These are phyloP conservation scores for Patiria pectinifera DNA, from an alignment of 53 echinoderm and acorn worm genomes.

Conservation along the genomic window DNA sequence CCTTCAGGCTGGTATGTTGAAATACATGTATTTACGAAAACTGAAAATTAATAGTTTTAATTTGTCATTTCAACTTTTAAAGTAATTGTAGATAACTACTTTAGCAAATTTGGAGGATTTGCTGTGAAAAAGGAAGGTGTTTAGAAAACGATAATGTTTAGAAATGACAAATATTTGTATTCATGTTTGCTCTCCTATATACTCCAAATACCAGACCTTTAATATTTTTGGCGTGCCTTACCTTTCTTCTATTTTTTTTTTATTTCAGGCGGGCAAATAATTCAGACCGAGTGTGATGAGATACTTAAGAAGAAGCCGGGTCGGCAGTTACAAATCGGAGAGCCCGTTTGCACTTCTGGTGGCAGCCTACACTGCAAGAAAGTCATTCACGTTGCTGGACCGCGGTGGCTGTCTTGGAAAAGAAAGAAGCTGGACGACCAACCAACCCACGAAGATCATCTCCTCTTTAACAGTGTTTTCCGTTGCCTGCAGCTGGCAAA, in stretches of 20 bases:
- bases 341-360: conserved; percentile 42
- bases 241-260: neutral
- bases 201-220: neutral
- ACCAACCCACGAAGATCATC: conserved; percentile 41
- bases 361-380: conserved; percentile 54
- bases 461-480: conserved; percentile 13
- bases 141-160: too few relatives aligned
- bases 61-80: too few relatives aligned
- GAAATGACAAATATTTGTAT: too few relatives aligned
- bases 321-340: conserved; percentile 22
- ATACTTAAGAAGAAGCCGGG: conserved; percentile 34
- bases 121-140: too few relatives aligned
- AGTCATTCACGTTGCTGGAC: too few relatives aligned
- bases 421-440: neutral
- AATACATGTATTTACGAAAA: too few relatives aligned
- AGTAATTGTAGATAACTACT: too few relatives aligned
- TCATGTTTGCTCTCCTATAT: too few relatives aligned
- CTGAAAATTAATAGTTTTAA: too few relatives aligned
- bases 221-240: neutral
- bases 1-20: conserved; percentile 57
- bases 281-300: conserved; percentile 47
- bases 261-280: conserved; percentile 43
- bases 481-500: conserved; percentile 26
- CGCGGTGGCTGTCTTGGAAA: neutral
- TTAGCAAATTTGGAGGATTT: too few relatives aligned